Evolutionary conservation across 2,113 vertebrate species (phyloP).

Genomic region (Otolemur garnettii): DNA sequence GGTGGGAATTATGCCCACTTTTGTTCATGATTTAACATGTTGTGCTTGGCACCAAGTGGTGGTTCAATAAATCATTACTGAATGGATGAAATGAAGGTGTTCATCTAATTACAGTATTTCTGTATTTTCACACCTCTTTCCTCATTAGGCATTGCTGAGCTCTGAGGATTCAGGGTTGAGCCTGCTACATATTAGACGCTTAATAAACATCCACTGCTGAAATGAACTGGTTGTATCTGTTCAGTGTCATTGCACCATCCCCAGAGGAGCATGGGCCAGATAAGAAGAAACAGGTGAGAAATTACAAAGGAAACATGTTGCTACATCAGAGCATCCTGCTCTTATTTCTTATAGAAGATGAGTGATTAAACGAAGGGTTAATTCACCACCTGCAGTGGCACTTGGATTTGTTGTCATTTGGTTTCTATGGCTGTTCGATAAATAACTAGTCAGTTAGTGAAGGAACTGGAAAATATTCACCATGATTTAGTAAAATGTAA

Average conservation of each 20-base stretch:
- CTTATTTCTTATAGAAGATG: neutral
- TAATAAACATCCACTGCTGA: neutral
- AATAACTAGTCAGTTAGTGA: neutral
- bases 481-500: neutral
- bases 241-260: neutral
- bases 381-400: neutral
- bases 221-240: neutral
- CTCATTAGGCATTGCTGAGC: neutral
- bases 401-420: neutral
- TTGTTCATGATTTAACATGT: neutral
- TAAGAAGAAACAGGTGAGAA: neutral
- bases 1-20: neutral
- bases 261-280: neutral
- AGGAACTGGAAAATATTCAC: neutral
- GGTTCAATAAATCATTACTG: slow-evolving; percentile 17
- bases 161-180: neutral
- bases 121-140: neutral
- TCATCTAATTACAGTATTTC: neutral
- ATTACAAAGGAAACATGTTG: neutral
- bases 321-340: neutral
- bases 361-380: neutral
- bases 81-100: neutral
- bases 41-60: neutral
- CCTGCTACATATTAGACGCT: neutral
- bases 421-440: neutral